Evolutionary conservation across 2,888 invertebrate genomes (phyloP).

Genomic region (Aquatica leii): DNA sequence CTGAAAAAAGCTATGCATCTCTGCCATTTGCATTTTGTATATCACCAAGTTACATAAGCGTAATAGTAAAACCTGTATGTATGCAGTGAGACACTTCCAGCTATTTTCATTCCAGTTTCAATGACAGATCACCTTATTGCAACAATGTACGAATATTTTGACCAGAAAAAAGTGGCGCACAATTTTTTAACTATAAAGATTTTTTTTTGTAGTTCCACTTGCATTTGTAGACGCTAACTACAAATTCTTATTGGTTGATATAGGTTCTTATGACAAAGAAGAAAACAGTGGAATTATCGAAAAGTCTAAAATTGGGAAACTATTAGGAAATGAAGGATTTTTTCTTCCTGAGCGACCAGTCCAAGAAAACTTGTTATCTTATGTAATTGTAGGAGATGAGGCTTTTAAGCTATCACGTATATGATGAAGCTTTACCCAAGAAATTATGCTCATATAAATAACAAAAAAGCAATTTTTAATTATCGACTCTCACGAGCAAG

Average conservation of each 20-base stretch:
- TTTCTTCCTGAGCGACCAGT: slow-evolving; percentile 12
- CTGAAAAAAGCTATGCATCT: no score
- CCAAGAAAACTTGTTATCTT: slow-evolving; percentile 2
- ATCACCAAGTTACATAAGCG: not conserved
- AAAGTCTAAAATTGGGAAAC: slow-evolving; percentile 17
- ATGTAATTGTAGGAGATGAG: no score
- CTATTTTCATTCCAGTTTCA: no score
- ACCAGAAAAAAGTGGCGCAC: not conserved
- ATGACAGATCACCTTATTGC: not conserved
- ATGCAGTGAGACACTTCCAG: not conserved
- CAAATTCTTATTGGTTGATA: slow-evolving; percentile 10
- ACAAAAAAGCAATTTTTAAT: slow-evolving; percentile 18
- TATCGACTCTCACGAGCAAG: slow-evolving; percentile 16
- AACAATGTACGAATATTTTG: not conserved
- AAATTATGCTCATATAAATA: not conserved
- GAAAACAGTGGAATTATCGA: not conserved
- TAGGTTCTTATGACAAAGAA: slow-evolving; percentile 27
- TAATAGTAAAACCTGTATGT: not conserved
- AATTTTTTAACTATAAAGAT: not conserved
- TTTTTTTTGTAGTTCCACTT: slow-evolving; percentile 8
- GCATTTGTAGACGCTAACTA: slow-evolving; percentile 19
- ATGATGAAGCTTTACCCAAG: slow-evolving; percentile 21
- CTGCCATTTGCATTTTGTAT: not conserved
- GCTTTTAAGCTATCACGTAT: slow-evolving; percentile 16
- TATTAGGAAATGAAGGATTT: not conserved